These are phyloP conservation scores for Colostygia pectinataria DNA, from an alignment of 2,888 invertebrate species.

Conservation along the genomic window DNA sequence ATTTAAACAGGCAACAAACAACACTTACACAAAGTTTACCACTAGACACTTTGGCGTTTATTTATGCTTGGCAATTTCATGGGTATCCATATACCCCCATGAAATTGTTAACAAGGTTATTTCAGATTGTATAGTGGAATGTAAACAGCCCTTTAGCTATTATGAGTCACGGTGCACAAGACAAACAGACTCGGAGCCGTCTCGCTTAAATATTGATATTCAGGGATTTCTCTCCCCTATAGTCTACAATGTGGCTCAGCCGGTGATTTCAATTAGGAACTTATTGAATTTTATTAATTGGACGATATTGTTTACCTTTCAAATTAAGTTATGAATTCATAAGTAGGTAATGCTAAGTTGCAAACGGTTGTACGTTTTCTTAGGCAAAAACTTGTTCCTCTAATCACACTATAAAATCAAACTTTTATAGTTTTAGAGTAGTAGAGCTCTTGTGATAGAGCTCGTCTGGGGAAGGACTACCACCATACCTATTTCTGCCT, in stretches of 20 bases:
- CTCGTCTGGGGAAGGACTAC: no score
- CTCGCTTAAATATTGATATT: slow-evolving; percentile 72
- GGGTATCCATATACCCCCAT: slow-evolving; percentile 29
- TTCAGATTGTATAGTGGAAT: slow-evolving; percentile 64
- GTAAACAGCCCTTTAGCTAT: slow-evolving; percentile 70
- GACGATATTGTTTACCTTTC: slow-evolving; percentile 18
- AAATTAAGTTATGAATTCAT: slow-evolving; percentile 7
- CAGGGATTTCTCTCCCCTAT: slow-evolving; percentile 38
- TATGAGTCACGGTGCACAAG: slow-evolving; percentile 68
- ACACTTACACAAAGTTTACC: no score
- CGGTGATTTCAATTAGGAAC: slow-evolving; percentile 28
- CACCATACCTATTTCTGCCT: no score
- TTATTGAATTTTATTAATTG: slow-evolving; percentile 27
- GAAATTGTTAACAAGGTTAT: slow-evolving; percentile 69
- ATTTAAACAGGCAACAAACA: no score
- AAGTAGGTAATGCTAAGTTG: no score
- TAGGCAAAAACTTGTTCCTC: no score
- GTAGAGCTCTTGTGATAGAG: no score
- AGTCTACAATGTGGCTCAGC: slow-evolving; percentile 20
- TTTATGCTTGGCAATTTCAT: no score
- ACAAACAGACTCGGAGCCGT: slow-evolving; percentile 62
- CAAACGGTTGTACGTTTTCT: no score
- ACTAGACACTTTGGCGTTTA: no score
- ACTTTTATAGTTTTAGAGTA: no score
- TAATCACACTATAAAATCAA: no score